Conservation (phyloP, 1,140 invertebrate species). For the Globodera rostochiensis region DNA sequence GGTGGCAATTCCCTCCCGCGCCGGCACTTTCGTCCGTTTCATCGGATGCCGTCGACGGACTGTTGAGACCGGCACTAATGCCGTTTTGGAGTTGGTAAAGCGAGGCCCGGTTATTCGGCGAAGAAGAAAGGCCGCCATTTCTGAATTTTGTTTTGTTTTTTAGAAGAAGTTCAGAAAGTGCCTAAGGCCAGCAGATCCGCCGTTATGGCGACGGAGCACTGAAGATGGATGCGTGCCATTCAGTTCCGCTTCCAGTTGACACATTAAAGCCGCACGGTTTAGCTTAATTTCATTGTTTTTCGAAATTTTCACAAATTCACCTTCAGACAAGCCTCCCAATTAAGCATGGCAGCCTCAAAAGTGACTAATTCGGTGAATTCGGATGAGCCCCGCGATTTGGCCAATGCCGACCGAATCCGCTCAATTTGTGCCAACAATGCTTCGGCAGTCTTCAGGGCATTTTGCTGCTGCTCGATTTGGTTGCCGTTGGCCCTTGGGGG, state of each 20-base stretch:
- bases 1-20: neutral
- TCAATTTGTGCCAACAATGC: constrained; percentile 28
- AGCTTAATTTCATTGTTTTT: constrained; percentile 40
- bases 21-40: constrained; percentile 42
- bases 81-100: constrained; percentile 18
- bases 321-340: constrained; percentile 58
- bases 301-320: constrained; percentile 1
- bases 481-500: neutral
- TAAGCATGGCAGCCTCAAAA: constrained; percentile 55
- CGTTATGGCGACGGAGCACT: neutral
- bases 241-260: constrained; percentile 10
- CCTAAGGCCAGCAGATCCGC: neutral
- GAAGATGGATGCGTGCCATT: neutral
- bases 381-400: neutral
- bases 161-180: neutral
- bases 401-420: constrained; percentile 28
- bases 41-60: constrained; percentile 52
- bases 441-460: constrained; percentile 22
- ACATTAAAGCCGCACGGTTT: constrained; percentile 42
- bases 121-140: neutral
- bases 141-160: neutral
- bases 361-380: constrained; percentile 51
- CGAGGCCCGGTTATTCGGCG: neutral
- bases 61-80: constrained; percentile 24
- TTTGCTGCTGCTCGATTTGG: neutral